Evolutionary conservation across 2,797 vertebrate genomes (phyloP), one percentile per base, ranked within the genome.

Genomic region (Thripadectes ignobilis): DNA sequence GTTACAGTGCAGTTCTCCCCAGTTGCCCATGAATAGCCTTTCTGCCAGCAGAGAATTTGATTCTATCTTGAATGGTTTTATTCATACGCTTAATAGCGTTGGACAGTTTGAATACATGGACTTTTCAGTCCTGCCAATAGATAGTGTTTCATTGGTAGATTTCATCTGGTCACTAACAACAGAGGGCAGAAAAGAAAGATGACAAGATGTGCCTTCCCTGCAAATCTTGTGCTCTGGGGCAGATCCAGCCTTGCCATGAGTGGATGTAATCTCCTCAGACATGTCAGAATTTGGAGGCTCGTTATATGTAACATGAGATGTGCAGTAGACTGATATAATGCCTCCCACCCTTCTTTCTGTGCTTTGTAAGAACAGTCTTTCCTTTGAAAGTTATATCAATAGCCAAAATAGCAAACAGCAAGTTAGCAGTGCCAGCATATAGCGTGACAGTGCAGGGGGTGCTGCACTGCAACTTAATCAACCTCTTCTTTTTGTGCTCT

Each of bases 391-490:
- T 77, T 15, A 1, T 29, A 34, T 62, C 90, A 85, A 79, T 77
- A 93, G 34, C 81, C 72, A 71, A 83, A 93, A 80, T 24, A 93
- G n/a, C 81, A 87, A 95, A 57, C 4, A 19, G 66, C 62, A 46
- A 61, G 74, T 85, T 78, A 85, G 80, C 78, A 32, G 57, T 67
- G 59, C 3, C n/a, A 88, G 34, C 12, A 15, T 0, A 10, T 79
- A 91, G 67, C 6, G 23, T 73, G 86, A 67, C 81, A 93, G 38
- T 89, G 85, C 39, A 49, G 76, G 62, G 46, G 65, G 77, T 95
- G 76, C 92, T 95, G 93, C 92, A 75, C 19, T 93, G 93, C 88
- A 78, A 84, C 84, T 88, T 51, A 79, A 67, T 73, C 90, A 85
- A 57, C 71, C 75, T 57, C 78, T 88, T 52, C 32, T 24, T 68